Evolutionary conservation across 2,888 invertebrate genomes (phyloP).

Genomic region (Branchipolynoe longqiensis): DNA sequence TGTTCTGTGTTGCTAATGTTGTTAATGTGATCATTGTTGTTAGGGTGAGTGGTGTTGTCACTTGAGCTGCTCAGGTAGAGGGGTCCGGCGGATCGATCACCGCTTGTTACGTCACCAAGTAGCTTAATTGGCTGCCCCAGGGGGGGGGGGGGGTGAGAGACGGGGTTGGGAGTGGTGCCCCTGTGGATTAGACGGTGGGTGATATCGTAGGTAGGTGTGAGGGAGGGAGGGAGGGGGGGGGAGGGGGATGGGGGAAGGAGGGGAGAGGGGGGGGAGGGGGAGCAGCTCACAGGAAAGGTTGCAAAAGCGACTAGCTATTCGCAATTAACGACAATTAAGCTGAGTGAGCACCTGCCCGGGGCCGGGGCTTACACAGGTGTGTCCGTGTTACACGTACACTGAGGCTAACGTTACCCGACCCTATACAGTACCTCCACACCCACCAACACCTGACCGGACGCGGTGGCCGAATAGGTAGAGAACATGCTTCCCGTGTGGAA

Average conservation of each 20-base stretch:
- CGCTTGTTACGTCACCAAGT: slow-evolving; percentile 29
- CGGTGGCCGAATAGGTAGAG: too few species aligned
- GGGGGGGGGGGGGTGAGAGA: background rate
- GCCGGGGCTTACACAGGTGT: background rate
- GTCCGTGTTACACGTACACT: too few species aligned
- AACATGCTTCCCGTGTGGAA: too few species aligned
- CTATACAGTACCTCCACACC: too few species aligned
- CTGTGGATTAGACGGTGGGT: too few species aligned
- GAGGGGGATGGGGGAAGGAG: background rate
- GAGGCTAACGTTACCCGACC: too few species aligned
- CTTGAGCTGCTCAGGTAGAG: background rate
- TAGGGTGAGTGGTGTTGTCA: background rate
- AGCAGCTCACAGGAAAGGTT: background rate
- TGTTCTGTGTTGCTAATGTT: too few species aligned
- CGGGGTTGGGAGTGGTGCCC: background rate
- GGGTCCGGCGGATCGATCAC: background rate
- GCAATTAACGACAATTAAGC: slow-evolving; percentile 25
- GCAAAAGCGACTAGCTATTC: background rate
- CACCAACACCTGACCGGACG: too few species aligned
- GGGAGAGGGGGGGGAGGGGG: background rate
- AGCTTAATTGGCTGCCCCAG: background rate
- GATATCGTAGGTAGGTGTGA: too few species aligned
- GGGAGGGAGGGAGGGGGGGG: background rate
- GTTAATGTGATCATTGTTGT: too few species aligned
- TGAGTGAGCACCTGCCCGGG: background rate